Evolutionary conservation across 2,113 vertebrate species (phyloP).

Genomic region (Craseonycteris thonglongyai): DNA sequence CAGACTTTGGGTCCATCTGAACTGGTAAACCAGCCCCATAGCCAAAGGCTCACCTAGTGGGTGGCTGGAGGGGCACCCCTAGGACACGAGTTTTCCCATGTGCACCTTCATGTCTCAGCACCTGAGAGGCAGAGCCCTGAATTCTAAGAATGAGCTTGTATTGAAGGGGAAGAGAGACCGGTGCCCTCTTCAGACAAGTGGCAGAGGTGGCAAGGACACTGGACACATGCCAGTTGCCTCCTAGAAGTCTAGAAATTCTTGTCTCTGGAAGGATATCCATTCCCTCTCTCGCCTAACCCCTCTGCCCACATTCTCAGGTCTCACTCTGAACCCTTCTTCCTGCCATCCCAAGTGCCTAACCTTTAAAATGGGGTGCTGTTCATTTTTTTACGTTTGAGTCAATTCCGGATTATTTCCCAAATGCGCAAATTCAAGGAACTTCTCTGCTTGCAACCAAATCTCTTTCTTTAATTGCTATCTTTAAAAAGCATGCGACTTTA

Average conservation of each 20-base stretch:
- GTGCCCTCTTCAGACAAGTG: neutral
- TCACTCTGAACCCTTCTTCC: neutral
- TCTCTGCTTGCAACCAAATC: neutral
- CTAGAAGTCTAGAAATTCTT: neutral
- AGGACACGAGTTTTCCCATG: neutral
- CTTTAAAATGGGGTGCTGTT: neutral
- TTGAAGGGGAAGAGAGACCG: neutral
- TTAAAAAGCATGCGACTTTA: neutral
- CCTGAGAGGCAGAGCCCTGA: neutral
- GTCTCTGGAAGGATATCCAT: neutral
- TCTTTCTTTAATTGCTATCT: neutral
- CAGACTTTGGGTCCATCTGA: conserved; percentile 52
- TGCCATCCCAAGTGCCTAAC: neutral
- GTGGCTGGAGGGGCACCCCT: neutral
- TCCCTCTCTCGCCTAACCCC: neutral
- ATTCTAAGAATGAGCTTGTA: neutral
- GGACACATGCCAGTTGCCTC: neutral
- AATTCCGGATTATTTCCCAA: neutral
- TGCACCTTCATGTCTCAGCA: neutral
- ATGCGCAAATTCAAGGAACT: neutral
- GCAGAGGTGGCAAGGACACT: neutral
- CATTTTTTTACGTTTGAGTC: neutral
- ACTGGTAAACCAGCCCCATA: neutral
- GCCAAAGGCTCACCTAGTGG: conserved; percentile 34
- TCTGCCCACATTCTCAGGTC: neutral